Percentiles rank a stretch among this genome's conserved stretches.
These are phyloP conservation scores for Neotragus moschatus DNA, from an alignment of 2,113 vertebrate genomes.

Conservation along the genomic window DNA sequence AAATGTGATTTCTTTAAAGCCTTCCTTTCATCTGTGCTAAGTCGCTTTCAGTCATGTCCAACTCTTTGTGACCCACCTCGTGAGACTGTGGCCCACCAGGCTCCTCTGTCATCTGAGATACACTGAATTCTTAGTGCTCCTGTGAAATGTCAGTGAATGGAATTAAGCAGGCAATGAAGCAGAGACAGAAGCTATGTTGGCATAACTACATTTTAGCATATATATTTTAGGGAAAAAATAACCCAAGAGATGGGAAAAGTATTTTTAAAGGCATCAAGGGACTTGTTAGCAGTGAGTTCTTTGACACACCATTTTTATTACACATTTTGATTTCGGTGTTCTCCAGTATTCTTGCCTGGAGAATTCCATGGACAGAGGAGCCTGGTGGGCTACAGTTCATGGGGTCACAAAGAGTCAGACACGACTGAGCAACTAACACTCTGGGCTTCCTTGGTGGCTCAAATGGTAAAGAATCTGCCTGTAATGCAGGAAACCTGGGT, in stretches of 20 bases:
- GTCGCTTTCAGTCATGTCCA: background rate
- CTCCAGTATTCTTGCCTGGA: background rate
- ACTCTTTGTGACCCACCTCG: background rate
- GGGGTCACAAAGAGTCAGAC: background rate
- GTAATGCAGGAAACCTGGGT: background rate
- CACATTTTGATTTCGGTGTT: background rate
- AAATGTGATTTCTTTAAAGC: background rate
- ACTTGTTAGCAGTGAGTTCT: background rate
- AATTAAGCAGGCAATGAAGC: background rate
- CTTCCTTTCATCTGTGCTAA: background rate
- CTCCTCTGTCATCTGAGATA: background rate
- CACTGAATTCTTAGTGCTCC: background rate
- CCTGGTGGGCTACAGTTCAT: background rate
- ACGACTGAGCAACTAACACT: background rate
- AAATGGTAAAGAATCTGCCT: background rate
- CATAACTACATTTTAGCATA: background rate
- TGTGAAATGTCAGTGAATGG: background rate
- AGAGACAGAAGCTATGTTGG: background rate
- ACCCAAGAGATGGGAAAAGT: background rate
- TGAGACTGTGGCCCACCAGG: background rate
- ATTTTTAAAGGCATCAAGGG: background rate
- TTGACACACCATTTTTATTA: background rate
- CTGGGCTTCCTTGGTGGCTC: background rate
- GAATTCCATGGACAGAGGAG: background rate
- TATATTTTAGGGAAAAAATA: background rate